These are phyloP conservation scores for Drosophila novamexicana DNA, from an alignment of 1,140 invertebrate species.

Conservation along the genomic window DNA sequence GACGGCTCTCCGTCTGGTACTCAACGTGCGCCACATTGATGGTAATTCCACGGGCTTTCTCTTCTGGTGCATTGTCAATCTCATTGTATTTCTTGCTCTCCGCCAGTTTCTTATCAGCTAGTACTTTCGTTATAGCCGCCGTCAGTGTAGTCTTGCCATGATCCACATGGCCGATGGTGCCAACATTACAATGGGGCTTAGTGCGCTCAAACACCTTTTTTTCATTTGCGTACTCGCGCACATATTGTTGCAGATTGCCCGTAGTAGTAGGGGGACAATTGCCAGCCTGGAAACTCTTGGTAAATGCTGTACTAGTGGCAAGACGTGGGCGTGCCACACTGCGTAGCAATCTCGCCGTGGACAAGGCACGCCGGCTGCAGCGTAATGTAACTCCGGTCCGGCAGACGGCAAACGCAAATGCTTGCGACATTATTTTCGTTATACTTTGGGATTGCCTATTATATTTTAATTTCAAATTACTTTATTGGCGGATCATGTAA, in stretches of 20 bases:
- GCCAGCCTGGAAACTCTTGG: slow-evolving; percentile 29
- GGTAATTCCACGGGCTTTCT: slow-evolving; percentile 98
- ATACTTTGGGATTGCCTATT: slow-evolving; percentile 4
- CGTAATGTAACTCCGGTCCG: slow-evolving; percentile 58
- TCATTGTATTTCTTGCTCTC: slow-evolving; percentile 94
- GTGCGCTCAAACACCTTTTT: slow-evolving; percentile 91
- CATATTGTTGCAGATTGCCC: slow-evolving; percentile 71
- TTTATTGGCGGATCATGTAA: neutral
- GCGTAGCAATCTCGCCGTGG: slow-evolving; percentile 51
- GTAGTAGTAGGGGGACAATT: slow-evolving; percentile 34
- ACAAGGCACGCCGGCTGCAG: slow-evolving; percentile 62
- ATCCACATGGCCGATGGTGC: slow-evolving; percentile 99
- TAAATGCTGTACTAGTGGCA: slow-evolving; percentile 30
- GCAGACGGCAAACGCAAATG: slow-evolving; percentile 64
- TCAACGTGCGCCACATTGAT: slow-evolving; percentile 99
- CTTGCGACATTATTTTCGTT: slow-evolving; percentile 63
- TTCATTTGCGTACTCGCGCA: slow-evolving; percentile 85
- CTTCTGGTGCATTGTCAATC: slow-evolving; percentile 99
- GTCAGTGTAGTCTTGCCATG: slow-evolving; percentile 99
- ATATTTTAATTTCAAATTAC: neutral
- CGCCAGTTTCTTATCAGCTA: slow-evolving; percentile 93
- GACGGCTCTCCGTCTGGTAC: slow-evolving; percentile 96
- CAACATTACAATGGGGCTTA: slow-evolving; percentile 99
- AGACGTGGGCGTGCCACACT: slow-evolving; percentile 4
- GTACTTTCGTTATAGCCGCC: slow-evolving; percentile 97